Conservation (phyloP, 2,888 invertebrate genomes). For the Rhorus exstirpatorius region DNA sequence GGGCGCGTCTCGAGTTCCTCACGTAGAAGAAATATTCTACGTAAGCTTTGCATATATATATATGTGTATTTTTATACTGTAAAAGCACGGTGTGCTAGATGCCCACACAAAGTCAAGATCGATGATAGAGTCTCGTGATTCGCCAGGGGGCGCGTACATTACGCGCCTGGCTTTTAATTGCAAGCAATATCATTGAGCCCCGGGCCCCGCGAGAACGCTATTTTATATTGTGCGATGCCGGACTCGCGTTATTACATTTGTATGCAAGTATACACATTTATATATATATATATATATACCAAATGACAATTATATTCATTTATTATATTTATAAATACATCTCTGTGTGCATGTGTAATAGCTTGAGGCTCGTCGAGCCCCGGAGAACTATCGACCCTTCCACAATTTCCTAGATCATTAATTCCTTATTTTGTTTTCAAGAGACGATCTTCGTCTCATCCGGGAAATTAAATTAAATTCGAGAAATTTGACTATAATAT, state of each 20-base stretch:
- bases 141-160: conserved; percentile 64
- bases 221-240: conserved; percentile 54
- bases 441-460: neutral
- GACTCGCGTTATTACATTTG: conserved; percentile 49
- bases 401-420: conserved; percentile 10
- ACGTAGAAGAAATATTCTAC: conserved; percentile 26
- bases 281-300: neutral
- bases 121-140: conserved; percentile 65
- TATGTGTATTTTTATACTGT: neutral
- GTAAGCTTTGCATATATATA: neutral
- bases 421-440: neutral
- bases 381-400: conserved; percentile 6
- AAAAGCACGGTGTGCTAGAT: conserved; percentile 39
- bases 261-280: conserved; percentile 36
- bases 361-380: neutral
- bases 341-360: neutral
- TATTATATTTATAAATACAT: conserved; percentile 23
- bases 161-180: conserved; percentile 67
- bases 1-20: conserved; percentile 67
- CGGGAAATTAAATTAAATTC: neutral
- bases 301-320: conserved; percentile 21
- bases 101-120: conserved; percentile 57
- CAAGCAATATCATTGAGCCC: conserved; percentile 56
- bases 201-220: conserved; percentile 23
- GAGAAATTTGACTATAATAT: neutral